A percentile compares a stretch with the other conserved stretches of the same genome.
These are phyloP conservation scores for Sebastes hubbsi DNA, from an alignment of 2,797 vertebrate species.

Conservation along the genomic window DNA sequence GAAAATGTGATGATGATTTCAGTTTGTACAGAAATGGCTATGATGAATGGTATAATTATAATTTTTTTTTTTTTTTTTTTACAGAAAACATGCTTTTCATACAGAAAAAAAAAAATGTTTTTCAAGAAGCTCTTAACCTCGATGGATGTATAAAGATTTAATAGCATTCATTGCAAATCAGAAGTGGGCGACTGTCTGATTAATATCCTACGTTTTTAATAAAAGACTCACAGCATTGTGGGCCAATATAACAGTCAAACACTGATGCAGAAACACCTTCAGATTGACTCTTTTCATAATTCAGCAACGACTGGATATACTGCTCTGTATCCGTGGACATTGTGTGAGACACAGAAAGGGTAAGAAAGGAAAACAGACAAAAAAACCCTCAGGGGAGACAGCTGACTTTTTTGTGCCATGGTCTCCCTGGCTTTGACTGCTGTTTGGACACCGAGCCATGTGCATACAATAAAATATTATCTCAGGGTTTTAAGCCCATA, in stretches of 20 bases:
- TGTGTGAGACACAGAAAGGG: not conserved
- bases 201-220: not conserved
- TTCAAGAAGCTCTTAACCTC: not conserved
- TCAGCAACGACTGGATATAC: not conserved
- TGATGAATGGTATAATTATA: not conserved
- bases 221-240: not conserved
- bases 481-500: slow-evolving; percentile 49
- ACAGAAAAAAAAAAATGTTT: not conserved
- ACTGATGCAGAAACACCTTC: not conserved
- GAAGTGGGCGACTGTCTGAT: not conserved
- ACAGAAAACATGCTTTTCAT: not conserved
- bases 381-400: not conserved
- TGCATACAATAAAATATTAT: slow-evolving; percentile 61
- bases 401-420: slow-evolving; percentile 4
- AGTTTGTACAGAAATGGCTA: not conserved
- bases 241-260: not conserved
- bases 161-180: not conserved
- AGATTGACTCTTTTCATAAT: not conserved
- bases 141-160: not conserved
- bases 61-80: too few species aligned
- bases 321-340: not conserved
- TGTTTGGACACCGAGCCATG: slow-evolving; percentile 20
- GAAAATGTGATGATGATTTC: not conserved
- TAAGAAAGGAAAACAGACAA: not conserved
- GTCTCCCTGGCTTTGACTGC: slow-evolving; percentile 10